These are phyloP conservation scores for Naso thynnoides DNA, from an alignment of 2,797 vertebrate genomes.

Conservation along the genomic window DNA sequence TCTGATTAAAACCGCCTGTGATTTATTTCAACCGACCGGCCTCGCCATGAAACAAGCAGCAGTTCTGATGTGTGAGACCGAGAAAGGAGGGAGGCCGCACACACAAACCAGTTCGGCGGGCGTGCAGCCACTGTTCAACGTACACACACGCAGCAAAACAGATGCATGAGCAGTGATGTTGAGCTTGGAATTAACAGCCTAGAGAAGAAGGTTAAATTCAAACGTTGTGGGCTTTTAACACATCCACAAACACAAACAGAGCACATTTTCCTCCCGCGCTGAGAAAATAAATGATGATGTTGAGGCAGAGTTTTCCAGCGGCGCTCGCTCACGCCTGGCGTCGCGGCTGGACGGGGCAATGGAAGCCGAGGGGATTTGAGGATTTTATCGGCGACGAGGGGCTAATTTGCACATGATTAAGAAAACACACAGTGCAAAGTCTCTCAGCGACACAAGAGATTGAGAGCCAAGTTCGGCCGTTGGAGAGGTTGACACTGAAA, in stretches of 20 bases:
- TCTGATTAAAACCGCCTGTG: slow-evolving; percentile 76
- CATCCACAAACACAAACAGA: slow-evolving; percentile 75
- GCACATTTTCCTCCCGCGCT: slow-evolving; percentile 55
- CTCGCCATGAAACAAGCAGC: slow-evolving; percentile 38
- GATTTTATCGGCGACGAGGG: slow-evolving; percentile 73
- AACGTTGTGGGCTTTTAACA: slow-evolving; percentile 67
- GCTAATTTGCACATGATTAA: slow-evolving; percentile 81
- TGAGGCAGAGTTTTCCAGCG: slow-evolving; percentile 66
- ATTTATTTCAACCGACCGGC: slow-evolving; percentile 67
- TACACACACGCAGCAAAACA: slow-evolving; percentile 44
- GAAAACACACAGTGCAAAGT: slow-evolving; percentile 78
- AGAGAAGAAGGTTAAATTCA: slow-evolving; percentile 59
- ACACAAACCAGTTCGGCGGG: slow-evolving; percentile 27
- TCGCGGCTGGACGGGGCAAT: slow-evolving; percentile 27
- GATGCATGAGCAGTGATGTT: slow-evolving; percentile 45
- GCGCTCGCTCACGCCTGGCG: slow-evolving; percentile 31
- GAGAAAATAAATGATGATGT: slow-evolving; percentile 69
- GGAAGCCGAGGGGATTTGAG: slow-evolving; percentile 64
- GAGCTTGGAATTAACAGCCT: slow-evolving; percentile 66
- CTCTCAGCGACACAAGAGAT: slow-evolving; percentile 52
- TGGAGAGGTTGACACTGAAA: slow-evolving; percentile 40
- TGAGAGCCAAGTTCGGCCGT: slow-evolving; percentile 31
- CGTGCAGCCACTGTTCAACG: slow-evolving; percentile 34
- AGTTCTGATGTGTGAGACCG: slow-evolving; percentile 49
- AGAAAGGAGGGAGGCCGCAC: slow-evolving; percentile 31